phyloP scores from a whole-genome alignment of 1,140 invertebrate species.

The Globodera rostochiensis region DNA sequence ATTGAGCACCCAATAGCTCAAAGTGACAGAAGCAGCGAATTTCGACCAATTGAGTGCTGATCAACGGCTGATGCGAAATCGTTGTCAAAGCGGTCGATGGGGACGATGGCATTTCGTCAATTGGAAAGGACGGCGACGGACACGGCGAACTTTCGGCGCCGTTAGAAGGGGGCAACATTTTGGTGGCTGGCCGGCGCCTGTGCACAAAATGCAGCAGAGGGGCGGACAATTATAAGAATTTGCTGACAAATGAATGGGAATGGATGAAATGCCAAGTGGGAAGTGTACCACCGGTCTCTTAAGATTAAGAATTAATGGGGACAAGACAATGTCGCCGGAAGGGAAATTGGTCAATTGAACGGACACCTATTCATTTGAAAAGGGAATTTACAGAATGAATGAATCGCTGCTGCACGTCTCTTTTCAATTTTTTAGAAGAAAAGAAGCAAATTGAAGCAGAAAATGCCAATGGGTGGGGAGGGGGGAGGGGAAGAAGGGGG shows the following conservation, averaged over 20 bases:
- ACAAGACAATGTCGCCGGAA: background rate
- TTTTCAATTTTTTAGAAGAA: background rate
- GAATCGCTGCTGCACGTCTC: too few relatives aligned
- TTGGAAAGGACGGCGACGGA: background rate
- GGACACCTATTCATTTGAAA: too few relatives aligned
- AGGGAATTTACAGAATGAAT: too few relatives aligned
- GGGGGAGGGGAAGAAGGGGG: too few relatives aligned
- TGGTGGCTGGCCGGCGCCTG: background rate
- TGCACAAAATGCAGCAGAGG: background rate
- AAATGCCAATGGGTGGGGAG: background rate
- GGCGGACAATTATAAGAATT: background rate
- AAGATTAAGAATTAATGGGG: background rate
- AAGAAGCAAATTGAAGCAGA: background rate
- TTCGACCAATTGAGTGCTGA: conserved; percentile 14
- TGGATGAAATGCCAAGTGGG: background rate
- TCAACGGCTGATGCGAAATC: background rate
- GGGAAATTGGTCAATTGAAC: too few relatives aligned
- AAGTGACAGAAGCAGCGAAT: conserved; percentile 37
- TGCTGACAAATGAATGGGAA: background rate
- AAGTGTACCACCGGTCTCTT: background rate
- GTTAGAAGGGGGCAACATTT: conserved; percentile 1
- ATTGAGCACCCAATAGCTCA: conserved; percentile 27
- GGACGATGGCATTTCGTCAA: background rate
- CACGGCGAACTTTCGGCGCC: background rate
- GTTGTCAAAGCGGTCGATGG: background rate